A percentile compares a stretch with the other conserved stretches of the same genome.
Evolutionary conservation across 1,140 invertebrate genomes (phyloP).

Genomic region (Calycopis cecrops): DNA sequence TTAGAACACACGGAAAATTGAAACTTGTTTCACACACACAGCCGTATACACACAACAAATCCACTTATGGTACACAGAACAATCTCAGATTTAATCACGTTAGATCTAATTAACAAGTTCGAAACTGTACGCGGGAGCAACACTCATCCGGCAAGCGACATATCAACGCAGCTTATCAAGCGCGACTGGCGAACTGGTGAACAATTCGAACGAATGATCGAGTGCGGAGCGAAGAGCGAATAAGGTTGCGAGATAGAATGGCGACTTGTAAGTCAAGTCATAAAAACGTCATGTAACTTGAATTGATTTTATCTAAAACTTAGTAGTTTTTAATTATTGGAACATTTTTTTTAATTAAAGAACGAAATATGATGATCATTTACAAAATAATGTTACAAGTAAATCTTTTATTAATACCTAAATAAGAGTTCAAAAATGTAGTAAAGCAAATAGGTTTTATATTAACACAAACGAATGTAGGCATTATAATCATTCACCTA

Average conservation of each 20-base stretch:
- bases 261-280: neutral
- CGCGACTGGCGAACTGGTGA: constrained; percentile 46
- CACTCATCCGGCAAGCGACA: constrained; percentile 31
- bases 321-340: too few species aligned
- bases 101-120: constrained; percentile 44
- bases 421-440: too few species aligned
- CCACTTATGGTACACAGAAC: constrained; percentile 44
- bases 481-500: constrained; percentile 37
- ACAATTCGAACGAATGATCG: constrained; percentile 33
- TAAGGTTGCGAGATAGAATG: constrained; percentile 19
- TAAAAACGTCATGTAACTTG: too few species aligned
- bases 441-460: too few species aligned
- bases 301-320: too few species aligned
- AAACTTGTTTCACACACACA: constrained; percentile 56
- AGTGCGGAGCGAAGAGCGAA: constrained; percentile 26
- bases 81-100: constrained; percentile 40
- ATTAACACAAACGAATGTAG: neutral
- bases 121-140: constrained; percentile 41
- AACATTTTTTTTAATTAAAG: too few species aligned
- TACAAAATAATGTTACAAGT: too few species aligned
- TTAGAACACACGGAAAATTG: constrained; percentile 39
- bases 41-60: constrained; percentile 43
- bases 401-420: too few species aligned
- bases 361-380: too few species aligned
- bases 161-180: constrained; percentile 43